phyloP scores from a whole-genome alignment of 2,113 vertebrate genomes.

The Mastomys natalensis region DNA sequence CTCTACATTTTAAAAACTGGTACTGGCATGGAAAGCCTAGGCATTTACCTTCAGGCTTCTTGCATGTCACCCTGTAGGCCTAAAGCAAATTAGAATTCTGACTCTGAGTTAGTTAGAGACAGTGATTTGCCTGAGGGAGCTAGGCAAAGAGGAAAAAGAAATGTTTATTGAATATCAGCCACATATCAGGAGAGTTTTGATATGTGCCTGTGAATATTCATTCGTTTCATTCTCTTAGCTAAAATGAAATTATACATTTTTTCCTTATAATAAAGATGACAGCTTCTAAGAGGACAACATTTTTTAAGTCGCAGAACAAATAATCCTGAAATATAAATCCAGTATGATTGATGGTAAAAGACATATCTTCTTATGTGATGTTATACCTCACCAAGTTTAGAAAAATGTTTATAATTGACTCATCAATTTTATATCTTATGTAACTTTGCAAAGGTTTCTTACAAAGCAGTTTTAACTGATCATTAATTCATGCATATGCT shows the following conservation, averaged over 20 bases:
- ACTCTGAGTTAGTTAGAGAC: constrained; percentile 30
- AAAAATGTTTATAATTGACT: neutral
- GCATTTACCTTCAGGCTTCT: constrained; percentile 69
- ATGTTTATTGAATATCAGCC: constrained; percentile 66
- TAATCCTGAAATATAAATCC: neutral
- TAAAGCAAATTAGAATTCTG: constrained; percentile 65
- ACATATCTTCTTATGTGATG: neutral
- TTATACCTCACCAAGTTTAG: neutral
- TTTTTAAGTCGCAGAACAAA: neutral
- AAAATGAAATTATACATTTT: neutral
- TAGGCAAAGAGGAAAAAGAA: constrained; percentile 28
- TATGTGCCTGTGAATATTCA: neutral
- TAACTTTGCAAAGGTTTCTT: neutral
- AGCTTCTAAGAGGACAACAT: neutral
- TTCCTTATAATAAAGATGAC: neutral
- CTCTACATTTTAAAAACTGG: constrained; percentile 14
- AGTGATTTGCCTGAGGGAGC: constrained; percentile 47
- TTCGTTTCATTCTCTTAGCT: constrained; percentile 47
- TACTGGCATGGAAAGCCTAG: constrained; percentile 8
- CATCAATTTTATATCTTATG: neutral
- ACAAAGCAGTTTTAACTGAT: neutral
- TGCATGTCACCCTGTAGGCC: neutral
- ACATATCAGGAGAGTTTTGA: constrained; percentile 59
- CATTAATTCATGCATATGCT: neutral
- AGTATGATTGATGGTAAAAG: neutral